Evolutionary conservation across 2,888 invertebrate genomes (phyloP), one percentile per base, ranked within the genome.

Genomic region (Plagodis pulveraria): DNA sequence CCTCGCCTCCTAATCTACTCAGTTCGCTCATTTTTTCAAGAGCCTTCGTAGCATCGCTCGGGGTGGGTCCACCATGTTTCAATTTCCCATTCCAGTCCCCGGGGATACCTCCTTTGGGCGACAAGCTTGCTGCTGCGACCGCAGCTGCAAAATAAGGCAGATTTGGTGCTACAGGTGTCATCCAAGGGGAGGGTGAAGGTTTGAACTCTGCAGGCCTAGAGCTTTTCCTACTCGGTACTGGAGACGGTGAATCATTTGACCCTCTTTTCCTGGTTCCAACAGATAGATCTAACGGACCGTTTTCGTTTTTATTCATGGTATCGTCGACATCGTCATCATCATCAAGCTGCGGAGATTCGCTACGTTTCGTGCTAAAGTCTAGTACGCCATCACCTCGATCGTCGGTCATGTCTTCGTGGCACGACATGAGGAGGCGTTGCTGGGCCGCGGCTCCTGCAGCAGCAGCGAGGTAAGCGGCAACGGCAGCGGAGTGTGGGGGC

Each of bases 21-120:
- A 98, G 92, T 80, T 98, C 97, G 76, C 96, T 97, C 97, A 98
- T 97, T 84, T 98, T 97, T 81, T 98, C 98, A 56, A 98, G 86
- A 6, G 98, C 97, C 84, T 97, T 98, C 10, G 96, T 96, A 0
- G 97, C 97, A 75, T 97, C 97, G 74, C 94, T 97, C 0, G 97
- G 96, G 33, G 94, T 94, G 0, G 95, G 94, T 0, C 83, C 84
- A 2, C 86, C 87, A 67, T 96, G 94, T 79, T 97, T 97, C 71
- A 96, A 86, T 86, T 97, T 97, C 60, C 97, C 97, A 81, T 96
- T 97, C 97, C 96, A 97, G 43, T 94, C 94, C 9, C 87, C 82
- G 10, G 94, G 94, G 48, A 94, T 89, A 43, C 93, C 94, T 35
- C 94, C 94, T 76, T 96, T 96, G 6, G 96, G 96, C 12, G 97